phyloP scores from a whole-genome alignment of 2,113 vertebrate species.

The Lagopus leucura region DNA sequence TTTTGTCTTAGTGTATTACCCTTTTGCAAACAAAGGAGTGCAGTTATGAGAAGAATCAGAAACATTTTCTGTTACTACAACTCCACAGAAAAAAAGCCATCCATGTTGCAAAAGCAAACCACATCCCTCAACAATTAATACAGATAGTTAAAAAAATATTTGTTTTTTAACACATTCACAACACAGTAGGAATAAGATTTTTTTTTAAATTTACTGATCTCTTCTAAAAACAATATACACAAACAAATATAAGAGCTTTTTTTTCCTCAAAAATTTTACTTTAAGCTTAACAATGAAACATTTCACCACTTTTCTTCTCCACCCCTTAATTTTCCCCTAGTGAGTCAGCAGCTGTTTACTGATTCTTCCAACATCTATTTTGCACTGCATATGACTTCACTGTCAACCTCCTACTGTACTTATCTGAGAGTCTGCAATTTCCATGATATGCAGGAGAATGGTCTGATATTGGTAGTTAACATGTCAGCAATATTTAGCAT shows the following conservation, averaged over 20 bases:
- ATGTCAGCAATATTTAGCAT: background rate
- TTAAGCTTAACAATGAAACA: slow-evolving; percentile 54
- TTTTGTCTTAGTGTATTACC: background rate
- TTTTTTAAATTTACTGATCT: slow-evolving; percentile 4
- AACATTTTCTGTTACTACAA: background rate
- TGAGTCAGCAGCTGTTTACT: slow-evolving; percentile 39
- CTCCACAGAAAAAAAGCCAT: background rate
- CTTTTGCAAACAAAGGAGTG: background rate
- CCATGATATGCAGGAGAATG: background rate
- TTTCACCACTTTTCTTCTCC: slow-evolving; percentile 6
- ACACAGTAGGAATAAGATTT: background rate
- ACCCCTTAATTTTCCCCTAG: slow-evolving; percentile 48
- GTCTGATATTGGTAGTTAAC: background rate
- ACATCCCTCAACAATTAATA: background rate
- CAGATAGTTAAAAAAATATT: background rate
- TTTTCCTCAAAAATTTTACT: background rate
- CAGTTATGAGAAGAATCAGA: background rate
- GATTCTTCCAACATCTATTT: slow-evolving; percentile 44
- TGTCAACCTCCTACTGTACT: background rate
- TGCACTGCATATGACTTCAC: slow-evolving; percentile 3
- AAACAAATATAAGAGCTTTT: background rate
- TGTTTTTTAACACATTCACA: slow-evolving; percentile 14
- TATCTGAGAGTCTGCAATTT: slow-evolving; percentile 8
- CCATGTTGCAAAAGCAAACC: background rate
- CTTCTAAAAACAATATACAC: slow-evolving; percentile 12